Evolutionary conservation across 2,113 vertebrate species (phyloP).

Genomic region (Megalops atlanticus): DNA sequence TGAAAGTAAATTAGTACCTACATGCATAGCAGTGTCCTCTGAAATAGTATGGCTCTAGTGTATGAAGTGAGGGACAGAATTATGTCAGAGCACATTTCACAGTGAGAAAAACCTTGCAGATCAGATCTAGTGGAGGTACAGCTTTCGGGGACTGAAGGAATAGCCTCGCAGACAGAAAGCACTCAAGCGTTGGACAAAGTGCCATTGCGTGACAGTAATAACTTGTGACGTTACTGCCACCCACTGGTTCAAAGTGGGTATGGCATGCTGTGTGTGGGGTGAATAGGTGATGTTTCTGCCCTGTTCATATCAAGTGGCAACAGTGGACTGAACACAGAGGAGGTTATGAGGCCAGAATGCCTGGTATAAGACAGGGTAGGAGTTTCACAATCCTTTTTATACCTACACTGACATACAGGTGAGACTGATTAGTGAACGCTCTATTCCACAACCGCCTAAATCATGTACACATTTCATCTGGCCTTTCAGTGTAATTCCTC

Average conservation of each 20-base stretch:
- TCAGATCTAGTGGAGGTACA: background rate
- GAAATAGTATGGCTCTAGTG: background rate
- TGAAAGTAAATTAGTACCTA: background rate
- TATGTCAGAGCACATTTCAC: background rate
- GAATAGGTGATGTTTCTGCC: background rate
- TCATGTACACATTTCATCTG: background rate
- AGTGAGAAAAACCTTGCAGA: background rate
- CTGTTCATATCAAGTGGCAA: too few relatives aligned
- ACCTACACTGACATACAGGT: background rate
- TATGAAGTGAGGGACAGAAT: background rate
- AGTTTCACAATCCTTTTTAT: background rate
- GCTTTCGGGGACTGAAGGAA: background rate
- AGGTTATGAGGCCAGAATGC: too few relatives aligned
- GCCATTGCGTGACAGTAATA: background rate
- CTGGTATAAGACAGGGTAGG: too few relatives aligned
- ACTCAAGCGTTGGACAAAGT: background rate
- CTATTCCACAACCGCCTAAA: background rate
- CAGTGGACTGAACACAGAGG: too few relatives aligned
- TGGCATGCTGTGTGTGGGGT: background rate
- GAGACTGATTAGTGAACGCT: background rate
- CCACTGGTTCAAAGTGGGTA: background rate
- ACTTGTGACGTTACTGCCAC: conserved; percentile 6
- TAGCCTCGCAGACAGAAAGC: background rate
- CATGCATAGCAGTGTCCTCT: background rate
- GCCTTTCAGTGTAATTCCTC: background rate